Evolutionary conservation across 2,113 vertebrate species (phyloP).

Genomic region (Girardinichthys multiradiatus): DNA sequence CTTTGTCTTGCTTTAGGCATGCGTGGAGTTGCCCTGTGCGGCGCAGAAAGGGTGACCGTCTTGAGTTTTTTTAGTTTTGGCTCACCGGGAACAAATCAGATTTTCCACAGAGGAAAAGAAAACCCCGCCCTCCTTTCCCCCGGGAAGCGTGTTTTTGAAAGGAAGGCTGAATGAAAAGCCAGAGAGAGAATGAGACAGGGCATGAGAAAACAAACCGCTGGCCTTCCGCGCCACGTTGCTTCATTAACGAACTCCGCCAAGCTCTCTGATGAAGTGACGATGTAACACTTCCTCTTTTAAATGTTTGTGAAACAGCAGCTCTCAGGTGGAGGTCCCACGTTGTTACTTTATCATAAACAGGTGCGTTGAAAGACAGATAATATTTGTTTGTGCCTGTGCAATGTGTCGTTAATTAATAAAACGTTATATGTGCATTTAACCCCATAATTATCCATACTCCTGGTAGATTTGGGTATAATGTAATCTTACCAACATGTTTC

Average conservation of each 20-base stretch:
- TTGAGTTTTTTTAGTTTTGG: constrained; percentile 47
- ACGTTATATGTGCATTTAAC: too few species aligned
- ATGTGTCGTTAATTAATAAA: too few species aligned
- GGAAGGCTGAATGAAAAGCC: constrained; percentile 71
- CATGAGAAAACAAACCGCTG: constrained; percentile 57
- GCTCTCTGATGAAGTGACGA: constrained; percentile 15
- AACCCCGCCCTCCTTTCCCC: constrained; percentile 73
- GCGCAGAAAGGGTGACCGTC: constrained; percentile 59
- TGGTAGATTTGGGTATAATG: too few species aligned
- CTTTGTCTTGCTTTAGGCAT: constrained; percentile 4
- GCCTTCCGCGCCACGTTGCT: constrained; percentile 7
- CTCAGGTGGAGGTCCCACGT: background rate
- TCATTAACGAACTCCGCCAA: constrained; percentile 23
- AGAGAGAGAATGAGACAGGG: constrained; percentile 31
- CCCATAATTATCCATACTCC: too few species aligned
- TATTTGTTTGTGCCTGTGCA: too few species aligned
- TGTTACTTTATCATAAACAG: background rate
- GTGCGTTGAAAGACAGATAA: background rate
- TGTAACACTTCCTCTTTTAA: background rate
- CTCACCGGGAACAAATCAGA: constrained; percentile 75
- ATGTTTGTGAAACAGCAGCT: background rate
- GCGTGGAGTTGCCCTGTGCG: constrained; percentile 20
- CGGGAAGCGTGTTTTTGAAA: constrained; percentile 74
- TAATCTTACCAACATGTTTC: background rate
- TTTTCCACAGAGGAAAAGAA: constrained; percentile 83